These are phyloP conservation scores for Bacillus rossius DNA, from an alignment of 1,140 invertebrate species.

Conservation along the genomic window DNA sequence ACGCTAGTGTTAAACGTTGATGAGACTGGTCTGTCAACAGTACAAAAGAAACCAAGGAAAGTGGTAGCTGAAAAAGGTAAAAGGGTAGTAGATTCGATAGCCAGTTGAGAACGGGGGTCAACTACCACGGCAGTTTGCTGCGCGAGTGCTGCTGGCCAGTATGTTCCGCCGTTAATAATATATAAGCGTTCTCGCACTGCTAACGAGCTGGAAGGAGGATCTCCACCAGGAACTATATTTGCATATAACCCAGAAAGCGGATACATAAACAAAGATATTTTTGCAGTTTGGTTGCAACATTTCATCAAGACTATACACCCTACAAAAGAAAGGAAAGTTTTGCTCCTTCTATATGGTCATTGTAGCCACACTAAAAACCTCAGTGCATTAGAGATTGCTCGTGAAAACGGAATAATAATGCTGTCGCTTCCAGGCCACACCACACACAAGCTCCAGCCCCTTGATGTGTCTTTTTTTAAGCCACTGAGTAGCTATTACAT, in stretches of 20 bases:
- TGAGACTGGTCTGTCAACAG: constrained; percentile 27
- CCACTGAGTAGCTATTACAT: too few relatives aligned
- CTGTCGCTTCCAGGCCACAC: constrained; percentile 9
- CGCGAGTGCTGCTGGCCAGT: constrained; percentile 30
- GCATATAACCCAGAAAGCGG: constrained; percentile 6
- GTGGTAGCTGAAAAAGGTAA: constrained; percentile 34
- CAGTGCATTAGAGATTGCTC: not conserved
- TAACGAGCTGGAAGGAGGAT: constrained; percentile 26
- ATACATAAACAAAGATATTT: constrained; percentile 5
- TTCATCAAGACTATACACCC: not conserved
- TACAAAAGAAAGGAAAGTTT: not conserved
- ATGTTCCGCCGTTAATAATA: constrained; percentile 31
- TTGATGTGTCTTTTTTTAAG: constrained; percentile 10
- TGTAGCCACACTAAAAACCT: not conserved
- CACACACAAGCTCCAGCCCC: constrained; percentile 7
- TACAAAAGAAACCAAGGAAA: constrained; percentile 31
- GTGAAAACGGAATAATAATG: constrained; percentile 9
- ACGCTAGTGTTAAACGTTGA: constrained; percentile 40
- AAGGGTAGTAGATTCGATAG: constrained; percentile 37
- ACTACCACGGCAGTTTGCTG: constrained; percentile 39
- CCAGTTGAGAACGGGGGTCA: constrained; percentile 40
- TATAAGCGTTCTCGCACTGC: constrained; percentile 25
- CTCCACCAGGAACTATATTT: not conserved
- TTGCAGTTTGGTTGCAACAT: constrained; percentile 1
- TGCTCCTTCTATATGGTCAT: not conserved